Conservation (phyloP, 2,888 invertebrate species). For the Amiota communis region DNA sequence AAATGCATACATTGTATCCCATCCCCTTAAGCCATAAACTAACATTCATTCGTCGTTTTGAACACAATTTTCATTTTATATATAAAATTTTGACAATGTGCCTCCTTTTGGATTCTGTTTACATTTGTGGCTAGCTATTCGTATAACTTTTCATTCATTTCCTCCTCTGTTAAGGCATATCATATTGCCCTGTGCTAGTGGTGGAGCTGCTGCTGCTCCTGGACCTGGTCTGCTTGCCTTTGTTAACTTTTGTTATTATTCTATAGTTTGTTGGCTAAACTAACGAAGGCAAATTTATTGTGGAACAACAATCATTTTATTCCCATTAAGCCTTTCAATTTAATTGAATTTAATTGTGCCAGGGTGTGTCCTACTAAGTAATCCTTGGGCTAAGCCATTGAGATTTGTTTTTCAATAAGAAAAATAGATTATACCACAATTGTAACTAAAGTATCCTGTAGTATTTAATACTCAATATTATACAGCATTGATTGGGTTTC, state of each 20-base stretch:
- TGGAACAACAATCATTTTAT: slow-evolving; percentile 52
- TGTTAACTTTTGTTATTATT: background rate
- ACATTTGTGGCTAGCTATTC: background rate
- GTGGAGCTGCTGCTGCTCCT: too few species aligned
- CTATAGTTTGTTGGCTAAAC: slow-evolving; percentile 10
- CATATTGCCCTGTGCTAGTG: background rate
- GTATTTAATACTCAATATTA: too few species aligned
- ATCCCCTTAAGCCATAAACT: too few species aligned
- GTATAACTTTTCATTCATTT: background rate
- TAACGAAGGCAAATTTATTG: slow-evolving; percentile 29
- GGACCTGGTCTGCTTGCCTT: background rate
- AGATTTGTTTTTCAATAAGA: too few species aligned
- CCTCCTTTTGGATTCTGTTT: background rate
- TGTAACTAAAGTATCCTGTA: too few species aligned
- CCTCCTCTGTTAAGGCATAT: background rate
- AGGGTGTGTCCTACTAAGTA: slow-evolving; percentile 31
- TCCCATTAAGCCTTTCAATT: slow-evolving; percentile 58
- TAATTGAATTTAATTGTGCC: slow-evolving; percentile 64
- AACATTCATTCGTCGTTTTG: too few species aligned
- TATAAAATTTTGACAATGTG: slow-evolving; percentile 18
- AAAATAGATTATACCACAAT: too few species aligned
- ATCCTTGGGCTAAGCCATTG: too few species aligned
- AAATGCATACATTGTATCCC: too few species aligned
- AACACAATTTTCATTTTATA: too few species aligned
- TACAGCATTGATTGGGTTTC: too few species aligned